Base-by-base conservation (phyloP, 2,797 vertebrate genomes). In the Uromys caudimaculatus region DNA sequence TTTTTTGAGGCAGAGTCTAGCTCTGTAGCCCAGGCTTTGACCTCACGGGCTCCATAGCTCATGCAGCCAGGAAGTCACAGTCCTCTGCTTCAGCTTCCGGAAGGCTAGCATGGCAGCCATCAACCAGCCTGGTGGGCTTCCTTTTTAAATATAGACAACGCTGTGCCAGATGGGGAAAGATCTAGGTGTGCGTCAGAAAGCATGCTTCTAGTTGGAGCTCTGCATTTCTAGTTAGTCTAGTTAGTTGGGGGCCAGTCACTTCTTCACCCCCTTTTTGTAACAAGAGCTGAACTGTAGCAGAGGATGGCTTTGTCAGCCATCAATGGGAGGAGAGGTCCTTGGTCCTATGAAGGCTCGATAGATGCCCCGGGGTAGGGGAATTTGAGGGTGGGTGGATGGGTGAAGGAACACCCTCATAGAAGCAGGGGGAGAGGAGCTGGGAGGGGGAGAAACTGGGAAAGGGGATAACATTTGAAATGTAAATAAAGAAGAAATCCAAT, bases 101-200 rank as follows among this genome's bases (percentile, higher is more conserved):
- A 38, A 47, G 19, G 8, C 35, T 79, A 62, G 35, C 1, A 2
- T 2, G 1, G 2, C 8, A 52, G 41, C 16, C 21, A 19, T 19
- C 9, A 14, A 24, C 58, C 3, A 52, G 44, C 75, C 24, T 21
- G 9, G 12, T 52, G 58, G 76, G 21, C 41, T 87, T 91, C 7
- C 62, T 44, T 77, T 76, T 71, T 86, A 75, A 90, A 77, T 89
- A 76, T 64, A 76, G 60, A 89, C 69, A 91, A 4, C 62, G n/a
- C 16, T 77, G 4, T 79, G 1, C 92, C 44, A 35, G 64, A 38
- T 44, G 38, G 69, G 85, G 71, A 76, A 92, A 86, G 17, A n/a
- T 85, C 21, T 93, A 90, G 54, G 23, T 58, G 3, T 82, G 88
- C 82, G 8, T 79, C 11, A 52, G 60, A 60, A 96, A 60, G 29